Base-by-base conservation (phyloP, 1,140 invertebrate genomes). In the Orchesella cincta region DNA sequence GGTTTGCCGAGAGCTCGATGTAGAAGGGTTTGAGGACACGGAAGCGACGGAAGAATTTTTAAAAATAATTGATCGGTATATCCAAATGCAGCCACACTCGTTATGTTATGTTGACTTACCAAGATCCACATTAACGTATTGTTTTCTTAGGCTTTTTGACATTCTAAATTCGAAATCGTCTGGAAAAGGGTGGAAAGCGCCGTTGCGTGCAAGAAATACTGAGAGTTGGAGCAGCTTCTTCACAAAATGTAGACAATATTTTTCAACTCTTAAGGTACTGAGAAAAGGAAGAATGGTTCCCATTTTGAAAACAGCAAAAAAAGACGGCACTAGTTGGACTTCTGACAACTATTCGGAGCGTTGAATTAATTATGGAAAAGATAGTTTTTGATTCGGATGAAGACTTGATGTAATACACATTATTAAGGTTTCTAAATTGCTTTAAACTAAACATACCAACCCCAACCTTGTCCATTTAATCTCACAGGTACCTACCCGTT, bases 241-340 rank as follows among this genome's bases (percentile, higher is more conserved):
- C 31, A 26, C 39, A 29, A 34, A 76, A 34, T 29, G 36, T 54
- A 77, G 5, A 5, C 8, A 26, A 5, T 5, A 8, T 18, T 23
- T 57, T 12, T 5, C 26, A 23, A 14, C 54, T 57, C 5, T 57
- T 5, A n/a, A 16, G 14, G 12, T n/a, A 12, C 57, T 73, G 23
- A 23, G 16, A 52, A 73, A 72, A 23, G n/a, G 46, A 29, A 29
- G n/a, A 35, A 67, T 20, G 29, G n/a, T 76, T 35, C 29, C 23
- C 2, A 16, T 8, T 54, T 18, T 28, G 29, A 23, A 34, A 26
- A 34, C n/a, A 33, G 76, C 64, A 82, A 83, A 73, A 82, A 82
- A 16, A 84, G 83, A 31, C 76, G 83, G 67, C 83, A 83, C 39
- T 78, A 70, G 78, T 78, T 83, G 23, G 26, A 79, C 75, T 82